phyloP scores from a whole-genome alignment of 2,888 invertebrate genomes.

The Stramonita haemastoma region DNA sequence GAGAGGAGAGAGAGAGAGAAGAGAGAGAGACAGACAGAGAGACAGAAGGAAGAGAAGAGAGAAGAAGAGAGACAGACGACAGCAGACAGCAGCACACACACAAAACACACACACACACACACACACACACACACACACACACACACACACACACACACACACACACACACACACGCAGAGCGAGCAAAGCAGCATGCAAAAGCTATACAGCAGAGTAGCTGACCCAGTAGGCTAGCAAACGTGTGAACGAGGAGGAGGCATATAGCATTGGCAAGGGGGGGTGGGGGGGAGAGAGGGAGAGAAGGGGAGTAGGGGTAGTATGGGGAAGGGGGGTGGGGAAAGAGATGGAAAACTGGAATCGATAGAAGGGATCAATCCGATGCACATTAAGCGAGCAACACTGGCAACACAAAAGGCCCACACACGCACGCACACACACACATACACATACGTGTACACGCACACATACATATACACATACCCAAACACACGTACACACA shows the following conservation, averaged over 20 bases:
- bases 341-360: not conserved
- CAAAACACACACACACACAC: not conserved
- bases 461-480: not conserved
- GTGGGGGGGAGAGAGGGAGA: not conserved
- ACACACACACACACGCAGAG: not conserved
- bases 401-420: not conserved
- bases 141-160: conserved; percentile 5
- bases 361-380: not conserved
- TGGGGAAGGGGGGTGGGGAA: not conserved
- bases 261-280: not conserved
- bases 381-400: too few relatives aligned
- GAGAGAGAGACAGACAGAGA: too few relatives aligned
- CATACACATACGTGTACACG: not conserved
- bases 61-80: too few relatives aligned
- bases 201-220: not conserved
- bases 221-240: not conserved
- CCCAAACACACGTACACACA: not conserved
- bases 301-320: not conserved
- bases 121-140: not conserved
- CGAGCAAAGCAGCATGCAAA: not conserved
- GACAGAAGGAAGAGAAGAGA: too few relatives aligned
- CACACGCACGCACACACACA: not conserved
- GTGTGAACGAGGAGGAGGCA: not conserved
- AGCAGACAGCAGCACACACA: too few relatives aligned
- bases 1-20: too few relatives aligned